Evolutionary conservation across 2,888 invertebrate genomes (phyloP).

Genomic region (Drosophila kanekoi): DNA sequence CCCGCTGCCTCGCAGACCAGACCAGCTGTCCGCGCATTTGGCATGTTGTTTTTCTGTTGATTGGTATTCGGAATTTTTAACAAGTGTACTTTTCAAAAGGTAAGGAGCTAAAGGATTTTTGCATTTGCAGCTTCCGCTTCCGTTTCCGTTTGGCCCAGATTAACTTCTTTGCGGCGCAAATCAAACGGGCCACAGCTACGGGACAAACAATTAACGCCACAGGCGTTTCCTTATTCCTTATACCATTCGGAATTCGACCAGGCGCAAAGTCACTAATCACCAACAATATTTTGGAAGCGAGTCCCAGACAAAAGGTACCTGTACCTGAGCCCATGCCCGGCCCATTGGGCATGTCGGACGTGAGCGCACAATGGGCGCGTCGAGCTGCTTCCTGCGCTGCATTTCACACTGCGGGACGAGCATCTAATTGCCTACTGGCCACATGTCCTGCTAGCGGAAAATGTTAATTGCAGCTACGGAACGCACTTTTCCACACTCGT

Average conservation of each 20-base stretch:
- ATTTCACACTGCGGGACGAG: constrained; percentile 69
- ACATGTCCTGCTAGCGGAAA: constrained; percentile 70
- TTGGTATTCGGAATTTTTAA: neutral
- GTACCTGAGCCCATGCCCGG: constrained; percentile 13
- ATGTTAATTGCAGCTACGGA: constrained; percentile 54
- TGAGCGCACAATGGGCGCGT: constrained; percentile 60
- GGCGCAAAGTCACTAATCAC: constrained; percentile 72
- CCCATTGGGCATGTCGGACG: constrained; percentile 26
- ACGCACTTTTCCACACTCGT: constrained; percentile 61
- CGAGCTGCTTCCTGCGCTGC: constrained; percentile 59
- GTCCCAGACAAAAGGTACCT: constrained; percentile 5
- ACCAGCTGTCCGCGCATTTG: neutral
- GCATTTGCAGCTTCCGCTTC: constrained; percentile 44
- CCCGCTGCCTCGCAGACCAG: too few species aligned
- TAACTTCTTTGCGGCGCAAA: constrained; percentile 70
- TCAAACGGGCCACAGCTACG: constrained; percentile 47
- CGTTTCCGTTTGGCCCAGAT: constrained; percentile 73
- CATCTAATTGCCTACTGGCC: constrained; percentile 71
- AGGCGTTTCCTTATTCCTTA: constrained; percentile 54
- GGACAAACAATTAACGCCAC: constrained; percentile 73
- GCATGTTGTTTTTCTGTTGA: neutral
- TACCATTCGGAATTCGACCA: constrained; percentile 10
- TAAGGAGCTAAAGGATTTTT: constrained; percentile 25
- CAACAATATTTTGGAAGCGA: constrained; percentile 34
- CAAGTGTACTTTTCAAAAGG: neutral